phyloP scores from a whole-genome alignment of 2,113 vertebrate species.

The Psittacula cyanocephala region DNA sequence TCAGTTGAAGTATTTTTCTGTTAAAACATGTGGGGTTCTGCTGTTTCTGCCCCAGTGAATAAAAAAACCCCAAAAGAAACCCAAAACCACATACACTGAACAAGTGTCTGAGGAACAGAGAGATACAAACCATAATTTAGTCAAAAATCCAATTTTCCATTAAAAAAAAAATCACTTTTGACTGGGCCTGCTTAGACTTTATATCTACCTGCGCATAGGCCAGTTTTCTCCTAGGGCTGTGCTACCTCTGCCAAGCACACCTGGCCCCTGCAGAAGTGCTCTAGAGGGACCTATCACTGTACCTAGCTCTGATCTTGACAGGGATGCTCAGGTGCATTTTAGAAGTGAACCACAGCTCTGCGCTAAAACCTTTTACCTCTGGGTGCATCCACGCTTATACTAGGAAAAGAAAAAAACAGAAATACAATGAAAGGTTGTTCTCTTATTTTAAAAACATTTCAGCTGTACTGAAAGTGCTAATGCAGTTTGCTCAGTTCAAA shows the following conservation, averaged over 20 bases:
- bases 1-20: background rate
- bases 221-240: background rate
- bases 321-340: background rate
- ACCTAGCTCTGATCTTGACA: background rate
- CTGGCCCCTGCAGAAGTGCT: background rate
- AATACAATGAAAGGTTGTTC: background rate
- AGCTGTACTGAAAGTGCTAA: background rate
- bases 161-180: background rate
- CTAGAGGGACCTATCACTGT: background rate
- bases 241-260: background rate
- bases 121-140: background rate
- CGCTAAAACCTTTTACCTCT: background rate
- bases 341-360: background rate
- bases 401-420: background rate
- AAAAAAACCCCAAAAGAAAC: background rate
- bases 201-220: background rate
- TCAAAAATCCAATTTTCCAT: background rate
- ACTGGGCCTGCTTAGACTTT: background rate
- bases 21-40: background rate
- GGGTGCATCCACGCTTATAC: background rate
- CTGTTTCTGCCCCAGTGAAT: background rate
- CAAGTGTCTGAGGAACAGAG: background rate
- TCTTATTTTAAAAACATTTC: background rate
- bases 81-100: background rate
- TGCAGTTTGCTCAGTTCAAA: background rate